Evolutionary conservation across 2,113 vertebrate genomes (phyloP).

Genomic region (Tachysurus vachellii): DNA sequence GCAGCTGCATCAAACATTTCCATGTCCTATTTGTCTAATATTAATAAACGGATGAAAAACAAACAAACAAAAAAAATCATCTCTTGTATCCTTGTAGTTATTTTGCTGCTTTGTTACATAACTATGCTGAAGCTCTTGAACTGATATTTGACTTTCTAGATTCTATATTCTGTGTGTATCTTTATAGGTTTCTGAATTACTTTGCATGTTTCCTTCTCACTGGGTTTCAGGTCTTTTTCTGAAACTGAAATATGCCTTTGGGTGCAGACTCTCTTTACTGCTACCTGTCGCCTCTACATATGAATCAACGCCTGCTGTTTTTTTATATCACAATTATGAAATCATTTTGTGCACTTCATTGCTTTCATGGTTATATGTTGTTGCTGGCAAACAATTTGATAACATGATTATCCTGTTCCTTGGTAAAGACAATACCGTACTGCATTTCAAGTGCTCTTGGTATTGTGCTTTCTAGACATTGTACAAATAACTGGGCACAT

Average conservation of each 20-base stretch:
- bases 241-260: slow-evolving; percentile 16
- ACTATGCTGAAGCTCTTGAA: neutral
- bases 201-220: slow-evolving; percentile 31
- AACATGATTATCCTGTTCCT: neutral
- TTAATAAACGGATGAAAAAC: neutral
- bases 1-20: neutral
- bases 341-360: neutral
- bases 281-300: neutral
- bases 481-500: neutral
- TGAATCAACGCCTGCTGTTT: neutral
- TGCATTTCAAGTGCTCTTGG: neutral
- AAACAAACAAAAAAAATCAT: neutral
- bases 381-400: neutral
- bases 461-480: neutral
- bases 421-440: neutral
- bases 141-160: neutral
- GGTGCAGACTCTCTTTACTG: neutral
- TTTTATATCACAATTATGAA: neutral
- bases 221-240: slow-evolving; percentile 5
- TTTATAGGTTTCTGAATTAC: neutral
- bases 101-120: too few relatives aligned
- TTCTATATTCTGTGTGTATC: neutral
- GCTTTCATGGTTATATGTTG: neutral
- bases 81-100: neutral
- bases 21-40: neutral